phyloP scores from a whole-genome alignment of 2,113 vertebrate genomes.

The Climacteris rufus region DNA sequence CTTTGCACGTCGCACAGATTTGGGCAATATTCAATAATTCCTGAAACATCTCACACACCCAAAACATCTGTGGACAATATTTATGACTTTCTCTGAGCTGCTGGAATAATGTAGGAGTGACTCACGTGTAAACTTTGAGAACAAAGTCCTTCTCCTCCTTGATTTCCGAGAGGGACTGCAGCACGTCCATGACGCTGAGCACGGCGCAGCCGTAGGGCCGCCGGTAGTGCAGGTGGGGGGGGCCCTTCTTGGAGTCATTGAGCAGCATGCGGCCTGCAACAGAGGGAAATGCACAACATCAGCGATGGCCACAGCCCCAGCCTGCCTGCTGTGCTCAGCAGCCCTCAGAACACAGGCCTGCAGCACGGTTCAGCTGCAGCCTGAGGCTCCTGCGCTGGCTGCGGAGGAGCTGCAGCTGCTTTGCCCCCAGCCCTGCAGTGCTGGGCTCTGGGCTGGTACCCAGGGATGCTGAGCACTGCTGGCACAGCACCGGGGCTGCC shows the following conservation, averaged over 20 bases:
- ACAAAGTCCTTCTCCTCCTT: conserved; percentile 98
- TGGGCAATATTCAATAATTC: neutral
- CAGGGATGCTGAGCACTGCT: neutral
- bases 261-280: conserved; percentile 88
- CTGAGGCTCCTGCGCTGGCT: neutral
- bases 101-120: conserved; percentile 16
- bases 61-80: neutral
- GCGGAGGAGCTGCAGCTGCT: neutral
- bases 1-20: neutral
- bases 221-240: conserved; percentile 88
- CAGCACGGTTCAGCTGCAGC: neutral
- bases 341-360: neutral
- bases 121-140: conserved; percentile 97
- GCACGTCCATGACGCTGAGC: conserved; percentile 87
- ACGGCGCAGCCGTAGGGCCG: conserved; percentile 93
- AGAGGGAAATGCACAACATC: neutral
- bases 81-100: neutral
- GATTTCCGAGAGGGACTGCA: conserved; percentile 90
- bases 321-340: neutral
- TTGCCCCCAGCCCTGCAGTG: neutral
- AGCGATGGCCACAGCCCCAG: neutral
- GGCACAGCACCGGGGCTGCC: neutral
- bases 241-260: conserved; percentile 94
- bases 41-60: neutral
- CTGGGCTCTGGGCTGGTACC: neutral